Conservation (phyloP, 2,888 invertebrate species). For the Tachina grossa region DNA sequence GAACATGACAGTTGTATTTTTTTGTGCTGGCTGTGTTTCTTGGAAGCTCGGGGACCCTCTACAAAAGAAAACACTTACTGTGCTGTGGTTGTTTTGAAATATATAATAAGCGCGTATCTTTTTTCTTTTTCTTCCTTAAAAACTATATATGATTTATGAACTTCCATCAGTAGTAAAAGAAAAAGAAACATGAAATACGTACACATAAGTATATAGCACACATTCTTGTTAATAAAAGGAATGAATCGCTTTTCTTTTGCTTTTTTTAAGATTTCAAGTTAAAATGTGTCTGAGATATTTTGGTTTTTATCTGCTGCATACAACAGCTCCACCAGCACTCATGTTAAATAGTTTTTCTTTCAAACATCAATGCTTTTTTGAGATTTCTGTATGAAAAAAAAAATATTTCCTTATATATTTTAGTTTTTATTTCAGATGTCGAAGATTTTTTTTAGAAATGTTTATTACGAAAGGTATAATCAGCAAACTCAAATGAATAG, state of each 20-base stretch:
- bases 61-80: slow-evolving; percentile 35
- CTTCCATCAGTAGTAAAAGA: neutral
- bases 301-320: neutral
- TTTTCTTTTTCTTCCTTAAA: slow-evolving; percentile 12
- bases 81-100: neutral
- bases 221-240: neutral
- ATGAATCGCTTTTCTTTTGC: neutral
- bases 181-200: neutral
- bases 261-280: slow-evolving; percentile 15
- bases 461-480: no score
- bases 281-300: slow-evolving; percentile 11
- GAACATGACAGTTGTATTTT: slow-evolving; percentile 62
- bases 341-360: no score
- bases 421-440: no score
- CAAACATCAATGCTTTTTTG: no score
- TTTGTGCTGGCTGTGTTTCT: neutral
- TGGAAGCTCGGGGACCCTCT: neutral
- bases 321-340: neutral
- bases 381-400: no score
- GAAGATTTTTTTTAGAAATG: no score
- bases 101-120: neutral
- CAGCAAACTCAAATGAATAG: no score
- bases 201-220: neutral
- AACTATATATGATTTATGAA: slow-evolving; percentile 54
- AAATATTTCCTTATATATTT: no score